A percentile compares a stretch with the other conserved stretches of the same genome.
Evolutionary conservation across 1,140 invertebrate genomes (phyloP).

Genomic region (Formica selysi): DNA sequence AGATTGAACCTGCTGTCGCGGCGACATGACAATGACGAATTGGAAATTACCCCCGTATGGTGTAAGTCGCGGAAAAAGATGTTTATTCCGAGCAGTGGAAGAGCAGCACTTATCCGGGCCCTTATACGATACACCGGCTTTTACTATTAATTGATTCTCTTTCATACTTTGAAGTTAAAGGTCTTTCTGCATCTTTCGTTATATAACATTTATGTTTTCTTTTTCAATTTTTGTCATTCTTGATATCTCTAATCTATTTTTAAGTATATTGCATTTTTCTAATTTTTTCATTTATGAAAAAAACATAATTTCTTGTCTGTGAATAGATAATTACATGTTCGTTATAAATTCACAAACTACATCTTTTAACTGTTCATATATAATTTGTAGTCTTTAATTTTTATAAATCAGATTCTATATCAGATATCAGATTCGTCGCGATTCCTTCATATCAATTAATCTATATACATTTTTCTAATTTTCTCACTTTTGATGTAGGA

Average conservation of each 20-base stretch:
- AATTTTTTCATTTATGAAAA: neutral
- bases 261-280: neutral
- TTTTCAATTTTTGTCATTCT: neutral
- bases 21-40: slow-evolving; percentile 45
- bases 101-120: neutral
- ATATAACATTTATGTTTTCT: neutral
- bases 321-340: too few species aligned
- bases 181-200: too few species aligned
- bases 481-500: too few species aligned
- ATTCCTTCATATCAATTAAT: too few species aligned
- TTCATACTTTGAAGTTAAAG: neutral
- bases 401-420: too few species aligned
- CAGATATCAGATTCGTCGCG: too few species aligned
- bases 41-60: slow-evolving; percentile 41
- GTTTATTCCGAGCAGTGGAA: slow-evolving; percentile 14
- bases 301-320: too few species aligned
- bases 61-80: slow-evolving; percentile 40
- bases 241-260: neutral
- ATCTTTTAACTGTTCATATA: too few species aligned
- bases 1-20: neutral
- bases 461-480: too few species aligned
- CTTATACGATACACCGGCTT: neutral
- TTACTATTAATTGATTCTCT: neutral
- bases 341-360: too few species aligned
- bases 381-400: too few species aligned